These are phyloP conservation scores for Argyrosomus regius DNA, from an alignment of 2,797 vertebrate species.

Conservation along the genomic window DNA sequence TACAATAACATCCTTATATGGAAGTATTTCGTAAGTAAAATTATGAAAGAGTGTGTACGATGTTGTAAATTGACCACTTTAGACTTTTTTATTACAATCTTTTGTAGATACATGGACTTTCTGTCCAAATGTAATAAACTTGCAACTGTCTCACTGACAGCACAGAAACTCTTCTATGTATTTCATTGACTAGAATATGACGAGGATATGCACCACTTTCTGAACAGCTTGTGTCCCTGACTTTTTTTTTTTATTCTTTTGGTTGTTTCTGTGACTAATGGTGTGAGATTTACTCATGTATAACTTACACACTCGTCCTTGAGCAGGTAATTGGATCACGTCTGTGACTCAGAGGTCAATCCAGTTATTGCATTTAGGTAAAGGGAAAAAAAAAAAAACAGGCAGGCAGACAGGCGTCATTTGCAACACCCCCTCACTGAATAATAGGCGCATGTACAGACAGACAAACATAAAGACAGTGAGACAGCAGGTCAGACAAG, in stretches of 20 bases:
- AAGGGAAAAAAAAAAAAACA: conserved; percentile 36
- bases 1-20: background rate
- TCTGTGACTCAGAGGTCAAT: conserved; percentile 78
- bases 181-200: conserved; percentile 16
- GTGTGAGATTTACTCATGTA: conserved; percentile 73
- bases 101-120: background rate
- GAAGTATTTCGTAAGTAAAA: background rate
- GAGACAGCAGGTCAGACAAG: conserved; percentile 55
- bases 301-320: conserved; percentile 80
- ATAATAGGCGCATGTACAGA: conserved; percentile 28
- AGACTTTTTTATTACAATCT: background rate
- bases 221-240: conserved; percentile 15
- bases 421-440: conserved; percentile 28
- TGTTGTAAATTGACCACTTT: background rate
- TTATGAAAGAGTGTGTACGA: background rate
- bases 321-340: conserved; percentile 80
- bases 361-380: conserved; percentile 76
- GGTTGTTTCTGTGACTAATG: conserved; percentile 65
- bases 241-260: conserved; percentile 7
- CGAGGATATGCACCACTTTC: conserved; percentile 4
- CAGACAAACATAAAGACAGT: conserved; percentile 51
- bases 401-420: conserved; percentile 46
- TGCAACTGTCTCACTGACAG: background rate
- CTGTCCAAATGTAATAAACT: too few relatives aligned
- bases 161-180: conserved; percentile 7